Percentiles rank a stretch among this genome's conserved stretches.
Conservation (phyloP, 2,113 vertebrate genomes). For the Gobiocypris rarus region DNA sequence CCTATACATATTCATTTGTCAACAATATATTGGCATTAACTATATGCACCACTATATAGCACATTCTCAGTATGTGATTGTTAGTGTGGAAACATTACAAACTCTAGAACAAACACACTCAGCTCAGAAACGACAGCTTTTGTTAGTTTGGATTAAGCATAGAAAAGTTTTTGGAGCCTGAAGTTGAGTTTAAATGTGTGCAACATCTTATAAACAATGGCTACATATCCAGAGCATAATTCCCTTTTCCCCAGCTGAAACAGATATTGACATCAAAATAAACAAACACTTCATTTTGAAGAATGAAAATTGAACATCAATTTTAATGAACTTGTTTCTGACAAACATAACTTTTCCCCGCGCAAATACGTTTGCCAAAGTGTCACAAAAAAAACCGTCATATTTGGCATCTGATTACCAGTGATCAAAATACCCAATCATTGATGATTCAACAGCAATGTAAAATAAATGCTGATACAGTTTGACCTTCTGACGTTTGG, state of each 20-base stretch:
- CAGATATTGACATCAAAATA: neutral
- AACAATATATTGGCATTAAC: conserved; percentile 19
- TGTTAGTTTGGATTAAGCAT: neutral
- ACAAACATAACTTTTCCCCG: neutral
- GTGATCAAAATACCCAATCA: neutral
- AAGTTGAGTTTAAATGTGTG: conserved; percentile 10
- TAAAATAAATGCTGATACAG: neutral
- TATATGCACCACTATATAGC: neutral
- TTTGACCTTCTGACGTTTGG: conserved; percentile 6
- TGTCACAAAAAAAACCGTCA: neutral
- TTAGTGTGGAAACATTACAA: conserved; percentile 25
- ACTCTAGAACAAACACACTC: conserved; percentile 20
- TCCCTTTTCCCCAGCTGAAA: neutral
- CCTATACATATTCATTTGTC: neutral
- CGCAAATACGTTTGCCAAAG: neutral
- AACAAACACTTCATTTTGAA: conserved; percentile 3
- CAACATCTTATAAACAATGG: neutral
- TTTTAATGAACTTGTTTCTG: neutral
- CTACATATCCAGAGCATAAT: neutral
- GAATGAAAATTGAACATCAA: neutral
- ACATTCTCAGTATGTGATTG: conserved; percentile 22
- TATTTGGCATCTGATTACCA: conserved; percentile 23
- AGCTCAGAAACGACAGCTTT: neutral
- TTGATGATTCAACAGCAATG: neutral
- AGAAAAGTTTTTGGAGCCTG: neutral